Evolutionary conservation across 2,113 vertebrate genomes (phyloP).

Genomic region (Centropristis striata): DNA sequence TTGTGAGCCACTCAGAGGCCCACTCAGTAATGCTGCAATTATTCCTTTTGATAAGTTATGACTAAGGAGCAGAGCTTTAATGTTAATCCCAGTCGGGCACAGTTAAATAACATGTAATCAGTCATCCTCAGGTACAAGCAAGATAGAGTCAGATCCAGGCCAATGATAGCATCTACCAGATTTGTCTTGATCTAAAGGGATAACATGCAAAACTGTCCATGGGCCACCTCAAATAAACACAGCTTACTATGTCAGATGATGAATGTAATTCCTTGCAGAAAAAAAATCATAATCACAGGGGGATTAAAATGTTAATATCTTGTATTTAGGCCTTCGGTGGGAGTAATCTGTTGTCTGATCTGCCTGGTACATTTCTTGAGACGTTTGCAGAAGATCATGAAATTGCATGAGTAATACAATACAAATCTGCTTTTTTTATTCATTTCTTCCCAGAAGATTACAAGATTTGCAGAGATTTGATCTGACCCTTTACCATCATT

Average conservation of each 20-base stretch:
- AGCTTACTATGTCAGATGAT: conserved; percentile 86
- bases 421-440: conserved; percentile 89
- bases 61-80: conserved; percentile 29
- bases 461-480: conserved; percentile 85
- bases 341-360: conserved; percentile 83
- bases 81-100: conserved; percentile 59
- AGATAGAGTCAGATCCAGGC: conserved; percentile 48
- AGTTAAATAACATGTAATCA: conserved; percentile 72
- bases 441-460: conserved; percentile 89
- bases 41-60: conserved; percentile 44
- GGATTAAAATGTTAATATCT: conserved; percentile 94
- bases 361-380: conserved; percentile 80
- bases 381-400: conserved; percentile 88
- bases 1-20: not conserved
- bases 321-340: conserved; percentile 85
- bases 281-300: conserved; percentile 87
- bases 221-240: conserved; percentile 59
- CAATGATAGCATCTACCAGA: conserved; percentile 67
- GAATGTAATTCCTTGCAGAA: conserved; percentile 89
- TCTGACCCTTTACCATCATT: conserved; percentile 70
- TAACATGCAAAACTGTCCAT: conserved; percentile 70
- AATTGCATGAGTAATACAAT: conserved; percentile 88
- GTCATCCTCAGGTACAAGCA: conserved; percentile 64
- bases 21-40: not conserved
- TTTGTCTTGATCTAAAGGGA: conserved; percentile 73